These are phyloP conservation scores for Caenorhabditis sp. DNA, from an alignment of 2,888 invertebrate genomes.

Conservation along the genomic window DNA sequence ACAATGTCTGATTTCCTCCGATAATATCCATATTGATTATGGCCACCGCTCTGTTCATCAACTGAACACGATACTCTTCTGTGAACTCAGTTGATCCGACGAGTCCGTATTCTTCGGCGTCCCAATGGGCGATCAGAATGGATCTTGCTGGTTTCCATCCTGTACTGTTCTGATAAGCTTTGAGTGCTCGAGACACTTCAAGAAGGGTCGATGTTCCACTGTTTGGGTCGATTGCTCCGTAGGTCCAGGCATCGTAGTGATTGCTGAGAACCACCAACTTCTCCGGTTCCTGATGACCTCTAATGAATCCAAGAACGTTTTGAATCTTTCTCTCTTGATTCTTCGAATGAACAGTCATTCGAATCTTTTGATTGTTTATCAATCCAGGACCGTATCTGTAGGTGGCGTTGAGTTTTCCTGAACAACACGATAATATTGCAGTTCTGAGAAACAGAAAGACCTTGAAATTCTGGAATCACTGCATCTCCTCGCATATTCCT, in stretches of 20 bases:
- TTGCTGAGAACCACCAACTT: constrained; percentile 85
- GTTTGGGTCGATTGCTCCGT: constrained; percentile 84
- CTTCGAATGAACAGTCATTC: constrained; percentile 72
- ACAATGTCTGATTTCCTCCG: constrained; percentile 75
- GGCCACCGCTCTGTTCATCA: constrained; percentile 83
- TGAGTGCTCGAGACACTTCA: constrained; percentile 83
- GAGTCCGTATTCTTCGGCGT: constrained; percentile 84
- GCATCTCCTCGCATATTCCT: constrained; percentile 75
- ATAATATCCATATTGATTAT: constrained; percentile 84
- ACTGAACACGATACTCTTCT: constrained; percentile 82
- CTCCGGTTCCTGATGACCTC: constrained; percentile 84
- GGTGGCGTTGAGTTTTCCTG: constrained; percentile 72
- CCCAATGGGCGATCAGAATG: constrained; percentile 84
- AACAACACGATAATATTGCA: constrained; percentile 1
- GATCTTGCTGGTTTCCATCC: constrained; percentile 85
- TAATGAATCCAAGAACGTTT: constrained; percentile 83
- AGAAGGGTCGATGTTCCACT: constrained; percentile 85
- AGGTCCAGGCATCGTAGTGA: constrained; percentile 85
- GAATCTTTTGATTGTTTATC: constrained; percentile 61
- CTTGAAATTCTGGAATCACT: constrained; percentile 83
- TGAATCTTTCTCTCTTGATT: constrained; percentile 76
- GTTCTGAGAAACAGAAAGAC: too few relatives aligned
- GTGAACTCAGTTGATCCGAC: constrained; percentile 85
- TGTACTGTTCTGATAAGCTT: constrained; percentile 66
- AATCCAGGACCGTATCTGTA: constrained; percentile 84